A percentile compares a stretch with the other conserved stretches of the same genome.
phyloP scores from a whole-genome alignment of 2,888 invertebrate species.

The Panorpa germanica region DNA sequence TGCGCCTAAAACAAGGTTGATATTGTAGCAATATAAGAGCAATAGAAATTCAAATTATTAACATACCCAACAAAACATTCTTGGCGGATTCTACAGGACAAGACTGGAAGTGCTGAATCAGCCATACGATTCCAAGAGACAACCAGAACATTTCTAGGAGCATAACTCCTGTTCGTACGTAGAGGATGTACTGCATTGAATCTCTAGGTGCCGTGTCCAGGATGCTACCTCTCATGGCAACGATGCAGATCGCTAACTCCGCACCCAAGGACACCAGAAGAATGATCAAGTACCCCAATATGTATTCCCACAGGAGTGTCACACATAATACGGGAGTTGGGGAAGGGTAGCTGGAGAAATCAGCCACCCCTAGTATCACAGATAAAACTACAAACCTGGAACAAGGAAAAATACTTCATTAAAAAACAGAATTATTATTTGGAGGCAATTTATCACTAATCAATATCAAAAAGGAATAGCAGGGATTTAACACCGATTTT shows the following conservation, averaged over 20 bases:
- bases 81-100: constrained; percentile 50
- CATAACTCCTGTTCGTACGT: constrained; percentile 54
- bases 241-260: constrained; percentile 51
- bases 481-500: too few relatives aligned
- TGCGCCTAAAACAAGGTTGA: too few relatives aligned
- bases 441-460: too few relatives aligned
- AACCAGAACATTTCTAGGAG: constrained; percentile 56
- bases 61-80: constrained; percentile 53
- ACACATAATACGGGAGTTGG: too few relatives aligned
- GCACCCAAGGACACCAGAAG: constrained; percentile 33
- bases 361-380: too few relatives aligned
- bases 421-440: not conserved
- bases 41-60: constrained; percentile 1
- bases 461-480: too few relatives aligned
- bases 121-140: constrained; percentile 52
- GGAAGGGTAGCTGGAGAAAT: too few relatives aligned
- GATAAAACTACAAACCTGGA: too few relatives aligned
- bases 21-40: not conserved
- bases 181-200: constrained; percentile 63
- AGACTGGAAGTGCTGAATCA: constrained; percentile 41
- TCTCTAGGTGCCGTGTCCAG: constrained; percentile 52
- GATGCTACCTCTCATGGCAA: constrained; percentile 64
- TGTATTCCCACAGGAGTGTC: too few relatives aligned
- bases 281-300: not conserved
- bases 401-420: too few relatives aligned